These are phyloP conservation scores for Diglossa cyanea DNA, from an alignment of 2,797 vertebrate genomes.

Conservation along the genomic window DNA sequence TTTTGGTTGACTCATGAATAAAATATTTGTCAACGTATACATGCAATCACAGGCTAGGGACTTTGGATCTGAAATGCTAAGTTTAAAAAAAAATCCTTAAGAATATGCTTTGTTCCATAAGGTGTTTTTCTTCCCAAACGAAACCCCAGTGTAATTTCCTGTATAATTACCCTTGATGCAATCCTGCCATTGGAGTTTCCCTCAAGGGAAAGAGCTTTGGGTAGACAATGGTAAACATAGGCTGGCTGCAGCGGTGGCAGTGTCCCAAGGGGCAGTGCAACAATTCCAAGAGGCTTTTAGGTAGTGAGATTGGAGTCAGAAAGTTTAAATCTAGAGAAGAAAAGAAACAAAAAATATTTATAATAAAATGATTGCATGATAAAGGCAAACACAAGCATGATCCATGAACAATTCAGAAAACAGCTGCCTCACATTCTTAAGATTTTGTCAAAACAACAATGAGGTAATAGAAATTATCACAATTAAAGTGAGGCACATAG, in stretches of 20 bases:
- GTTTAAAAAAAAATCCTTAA: background rate
- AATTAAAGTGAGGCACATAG: background rate
- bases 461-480: background rate
- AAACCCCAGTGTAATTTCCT: slow-evolving; percentile 50
- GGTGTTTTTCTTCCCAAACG: background rate
- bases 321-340: slow-evolving; percentile 80
- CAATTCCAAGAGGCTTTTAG: slow-evolving; percentile 89
- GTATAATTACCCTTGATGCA: slow-evolving; percentile 89
- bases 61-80: background rate
- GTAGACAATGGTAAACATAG: slow-evolving; percentile 97
- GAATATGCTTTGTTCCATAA: background rate
- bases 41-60: background rate
- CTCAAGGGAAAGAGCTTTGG: slow-evolving; percentile 94
- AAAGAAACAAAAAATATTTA: slow-evolving; percentile 16
- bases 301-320: slow-evolving; percentile 84
- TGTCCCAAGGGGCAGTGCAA: slow-evolving; percentile 92
- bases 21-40: background rate
- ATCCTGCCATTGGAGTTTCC: slow-evolving; percentile 91
- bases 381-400: background rate
- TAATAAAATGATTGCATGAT: background rate
- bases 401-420: background rate
- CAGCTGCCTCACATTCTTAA: background rate
- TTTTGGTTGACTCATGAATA: background rate
- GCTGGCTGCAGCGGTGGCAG: slow-evolving; percentile 94
- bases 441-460: background rate